Conservation (phyloP, 2,888 invertebrate genomes). For the Eilema caniola region DNA sequence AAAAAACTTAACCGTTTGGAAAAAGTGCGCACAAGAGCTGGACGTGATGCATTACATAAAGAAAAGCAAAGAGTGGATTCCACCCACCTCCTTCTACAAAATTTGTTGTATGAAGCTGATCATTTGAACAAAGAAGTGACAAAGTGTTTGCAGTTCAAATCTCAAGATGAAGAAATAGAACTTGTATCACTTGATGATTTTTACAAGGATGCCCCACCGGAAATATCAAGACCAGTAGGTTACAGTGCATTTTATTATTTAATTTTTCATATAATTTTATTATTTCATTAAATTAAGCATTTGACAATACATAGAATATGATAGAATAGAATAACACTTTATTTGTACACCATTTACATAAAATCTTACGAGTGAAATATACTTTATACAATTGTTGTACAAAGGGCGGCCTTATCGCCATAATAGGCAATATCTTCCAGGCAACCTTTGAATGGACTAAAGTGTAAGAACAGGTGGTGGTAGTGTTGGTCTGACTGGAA, state of each 20-base stretch:
- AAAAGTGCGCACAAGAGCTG: constrained; percentile 94
- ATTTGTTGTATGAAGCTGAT: constrained; percentile 97
- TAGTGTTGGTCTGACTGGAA: no score
- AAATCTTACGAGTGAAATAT: no score
- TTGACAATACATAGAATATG: no score
- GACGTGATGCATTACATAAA: constrained; percentile 92
- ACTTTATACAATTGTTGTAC: no score
- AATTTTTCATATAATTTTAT: background rate
- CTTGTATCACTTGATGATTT: constrained; percentile 95
- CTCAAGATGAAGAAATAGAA: constrained; percentile 97
- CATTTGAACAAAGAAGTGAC: constrained; percentile 98
- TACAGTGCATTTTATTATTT: background rate
- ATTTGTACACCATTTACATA: no score
- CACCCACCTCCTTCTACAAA: constrained; percentile 96
- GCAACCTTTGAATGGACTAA: no score
- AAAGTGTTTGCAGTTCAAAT: constrained; percentile 97
- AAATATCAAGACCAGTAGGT: constrained; percentile 89
- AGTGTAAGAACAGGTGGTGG: no score
- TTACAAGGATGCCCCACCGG: constrained; percentile 91
- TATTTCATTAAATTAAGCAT: background rate
- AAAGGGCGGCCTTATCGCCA: no score
- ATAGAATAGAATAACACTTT: no score
- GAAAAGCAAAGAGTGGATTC: constrained; percentile 96
- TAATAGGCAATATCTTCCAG: no score
- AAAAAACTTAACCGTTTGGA: constrained; percentile 97